These are phyloP conservation scores for Lomographa bimaculata DNA, from an alignment of 2,888 invertebrate species.

Conservation along the genomic window DNA sequence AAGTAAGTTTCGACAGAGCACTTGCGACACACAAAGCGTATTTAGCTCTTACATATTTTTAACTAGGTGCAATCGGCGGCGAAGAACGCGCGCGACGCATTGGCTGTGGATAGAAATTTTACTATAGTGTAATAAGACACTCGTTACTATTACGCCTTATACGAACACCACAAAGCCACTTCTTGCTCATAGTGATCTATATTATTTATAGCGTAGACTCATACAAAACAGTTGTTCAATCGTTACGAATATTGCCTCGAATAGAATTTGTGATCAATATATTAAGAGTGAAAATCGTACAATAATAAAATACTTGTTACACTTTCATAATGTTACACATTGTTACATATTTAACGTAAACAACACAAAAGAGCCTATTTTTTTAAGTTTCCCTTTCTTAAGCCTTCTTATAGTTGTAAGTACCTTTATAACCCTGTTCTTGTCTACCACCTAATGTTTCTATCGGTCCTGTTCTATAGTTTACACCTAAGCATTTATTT, in stretches of 20 bases:
- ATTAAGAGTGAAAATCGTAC: constrained; percentile 76
- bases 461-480: constrained; percentile 39
- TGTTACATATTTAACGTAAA: constrained; percentile 70
- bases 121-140: constrained; percentile 39
- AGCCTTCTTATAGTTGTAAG: constrained; percentile 48
- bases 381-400: constrained; percentile 69
- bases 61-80: constrained; percentile 41
- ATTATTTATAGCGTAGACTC: constrained; percentile 54
- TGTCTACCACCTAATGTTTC: constrained; percentile 31
- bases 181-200: constrained; percentile 42
- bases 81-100: constrained; percentile 61
- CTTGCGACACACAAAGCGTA: constrained; percentile 80
- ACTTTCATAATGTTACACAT: constrained; percentile 75
- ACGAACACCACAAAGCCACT: constrained; percentile 47
- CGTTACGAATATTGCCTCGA: constrained; percentile 60
- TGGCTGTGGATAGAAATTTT: constrained; percentile 62
- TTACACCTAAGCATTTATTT: constrained; percentile 36
- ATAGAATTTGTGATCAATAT: constrained; percentile 72
- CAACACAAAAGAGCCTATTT: constrained; percentile 65
- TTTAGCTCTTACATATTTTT: constrained; percentile 40
- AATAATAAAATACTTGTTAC: constrained; percentile 76
- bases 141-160: constrained; percentile 54
- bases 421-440: constrained; percentile 42
- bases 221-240: constrained; percentile 55
- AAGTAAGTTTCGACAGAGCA: constrained; percentile 65